Conservation (phyloP, 2,888 invertebrate species). For the Cantharis lateralis region DNA sequence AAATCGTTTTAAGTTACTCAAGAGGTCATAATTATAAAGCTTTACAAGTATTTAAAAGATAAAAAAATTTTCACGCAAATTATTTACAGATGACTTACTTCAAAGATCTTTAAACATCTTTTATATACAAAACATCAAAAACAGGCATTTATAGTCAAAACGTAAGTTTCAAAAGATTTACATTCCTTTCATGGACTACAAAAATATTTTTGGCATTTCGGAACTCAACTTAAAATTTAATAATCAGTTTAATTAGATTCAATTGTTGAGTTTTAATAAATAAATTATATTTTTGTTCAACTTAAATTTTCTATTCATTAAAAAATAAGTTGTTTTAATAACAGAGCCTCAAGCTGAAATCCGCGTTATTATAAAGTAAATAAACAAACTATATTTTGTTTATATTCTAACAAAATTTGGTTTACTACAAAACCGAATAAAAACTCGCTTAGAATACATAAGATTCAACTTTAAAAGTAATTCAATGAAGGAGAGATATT, state of each 20-base stretch:
- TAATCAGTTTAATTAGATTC: background rate
- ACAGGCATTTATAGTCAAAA: background rate
- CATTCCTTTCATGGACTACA: background rate
- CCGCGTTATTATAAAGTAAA: background rate
- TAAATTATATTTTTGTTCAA: background rate
- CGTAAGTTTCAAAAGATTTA: background rate
- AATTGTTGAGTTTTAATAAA: background rate
- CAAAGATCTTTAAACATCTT: conserved; percentile 1
- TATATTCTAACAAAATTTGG: background rate
- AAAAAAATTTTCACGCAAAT: background rate
- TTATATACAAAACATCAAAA: conserved; percentile 4
- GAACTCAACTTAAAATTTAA: background rate
- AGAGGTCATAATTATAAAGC: background rate
- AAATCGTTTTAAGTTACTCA: background rate
- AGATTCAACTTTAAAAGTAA: background rate
- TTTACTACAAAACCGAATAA: background rate
- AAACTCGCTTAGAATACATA: background rate
- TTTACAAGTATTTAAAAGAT: background rate
- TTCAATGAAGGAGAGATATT: background rate
- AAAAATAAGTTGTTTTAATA: background rate
- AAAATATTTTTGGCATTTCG: background rate
- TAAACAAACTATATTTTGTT: background rate
- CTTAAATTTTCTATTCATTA: background rate
- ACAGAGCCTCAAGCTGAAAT: background rate
- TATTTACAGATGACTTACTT: conserved; percentile 1